phyloP scores from a whole-genome alignment of 2,797 vertebrate species.

The Spheniscus humboldti region DNA sequence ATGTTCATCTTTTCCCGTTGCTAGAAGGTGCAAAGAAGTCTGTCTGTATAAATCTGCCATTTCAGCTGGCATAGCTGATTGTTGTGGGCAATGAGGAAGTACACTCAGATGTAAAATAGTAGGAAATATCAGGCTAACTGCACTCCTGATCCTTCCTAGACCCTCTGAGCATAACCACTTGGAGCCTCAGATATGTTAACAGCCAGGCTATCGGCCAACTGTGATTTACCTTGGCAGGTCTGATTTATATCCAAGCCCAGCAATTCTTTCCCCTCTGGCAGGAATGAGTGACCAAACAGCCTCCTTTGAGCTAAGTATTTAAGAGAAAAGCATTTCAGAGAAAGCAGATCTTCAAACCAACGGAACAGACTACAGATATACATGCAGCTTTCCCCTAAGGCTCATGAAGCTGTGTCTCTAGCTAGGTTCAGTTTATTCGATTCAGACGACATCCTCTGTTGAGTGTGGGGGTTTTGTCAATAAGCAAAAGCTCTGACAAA shows the following conservation, averaged over 20 bases:
- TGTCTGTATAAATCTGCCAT: neutral
- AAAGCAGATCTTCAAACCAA: neutral
- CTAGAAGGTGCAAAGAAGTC: neutral
- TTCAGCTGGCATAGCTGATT: neutral
- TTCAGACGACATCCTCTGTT: neutral
- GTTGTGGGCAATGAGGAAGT: neutral
- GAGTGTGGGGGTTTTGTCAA: neutral
- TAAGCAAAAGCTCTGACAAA: neutral
- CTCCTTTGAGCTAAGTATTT: neutral
- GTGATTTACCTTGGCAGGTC: constrained; percentile 45
- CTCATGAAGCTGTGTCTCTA: neutral
- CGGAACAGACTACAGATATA: neutral
- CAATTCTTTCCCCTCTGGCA: neutral
- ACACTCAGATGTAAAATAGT: neutral
- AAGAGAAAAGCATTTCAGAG: neutral
- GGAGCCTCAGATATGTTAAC: neutral
- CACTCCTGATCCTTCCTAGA: neutral
- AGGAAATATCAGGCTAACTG: neutral
- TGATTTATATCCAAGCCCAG: neutral
- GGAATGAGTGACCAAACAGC: neutral
- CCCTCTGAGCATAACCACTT: neutral
- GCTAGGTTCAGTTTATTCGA: neutral
- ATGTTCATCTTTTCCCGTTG: neutral
- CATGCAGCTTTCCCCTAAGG: neutral
- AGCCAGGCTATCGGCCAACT: neutral